Percentiles rank a stretch among this genome's conserved stretches.
Conservation (phyloP, 2,888 invertebrate genomes). For the Harmothoe impar region DNA sequence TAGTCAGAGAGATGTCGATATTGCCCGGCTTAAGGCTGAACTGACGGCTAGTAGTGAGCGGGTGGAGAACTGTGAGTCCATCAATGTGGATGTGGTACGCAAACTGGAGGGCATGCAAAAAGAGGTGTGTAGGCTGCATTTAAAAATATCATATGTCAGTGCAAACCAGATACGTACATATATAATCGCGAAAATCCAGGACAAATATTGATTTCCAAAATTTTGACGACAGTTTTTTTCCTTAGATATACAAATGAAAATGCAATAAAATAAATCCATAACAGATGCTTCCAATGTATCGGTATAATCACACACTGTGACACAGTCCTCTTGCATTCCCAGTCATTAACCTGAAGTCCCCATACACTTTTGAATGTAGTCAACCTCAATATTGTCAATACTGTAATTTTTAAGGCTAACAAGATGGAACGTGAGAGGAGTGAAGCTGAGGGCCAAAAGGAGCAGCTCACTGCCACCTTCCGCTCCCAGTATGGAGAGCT, state of each 20-base stretch:
- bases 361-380: no score
- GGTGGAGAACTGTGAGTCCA: slow-evolving; percentile 26
- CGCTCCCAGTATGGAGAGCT: background rate
- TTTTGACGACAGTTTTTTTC: no score
- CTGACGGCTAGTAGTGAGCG: slow-evolving; percentile 31
- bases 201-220: no score
- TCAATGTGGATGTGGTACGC: slow-evolving; percentile 16
- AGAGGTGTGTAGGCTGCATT: background rate
- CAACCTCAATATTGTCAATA: no score
- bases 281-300: no score
- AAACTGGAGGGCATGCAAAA: slow-evolving; percentile 26
- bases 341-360: no score
- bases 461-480: slow-evolving; percentile 42
- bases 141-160: background rate
- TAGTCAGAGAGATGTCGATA: slow-evolving; percentile 26
- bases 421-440: slow-evolving; percentile 44
- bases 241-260: no score
- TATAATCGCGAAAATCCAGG: no score
- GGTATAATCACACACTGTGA: no score
- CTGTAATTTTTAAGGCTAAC: slow-evolving; percentile 51
- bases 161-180: no score
- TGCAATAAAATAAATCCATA: no score
- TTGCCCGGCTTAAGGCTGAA: slow-evolving; percentile 56
- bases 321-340: no score
- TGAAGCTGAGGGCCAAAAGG: slow-evolving; percentile 53